Conservation (phyloP, 2,888 invertebrate species). For the Teleogryllus oceanicus region DNA sequence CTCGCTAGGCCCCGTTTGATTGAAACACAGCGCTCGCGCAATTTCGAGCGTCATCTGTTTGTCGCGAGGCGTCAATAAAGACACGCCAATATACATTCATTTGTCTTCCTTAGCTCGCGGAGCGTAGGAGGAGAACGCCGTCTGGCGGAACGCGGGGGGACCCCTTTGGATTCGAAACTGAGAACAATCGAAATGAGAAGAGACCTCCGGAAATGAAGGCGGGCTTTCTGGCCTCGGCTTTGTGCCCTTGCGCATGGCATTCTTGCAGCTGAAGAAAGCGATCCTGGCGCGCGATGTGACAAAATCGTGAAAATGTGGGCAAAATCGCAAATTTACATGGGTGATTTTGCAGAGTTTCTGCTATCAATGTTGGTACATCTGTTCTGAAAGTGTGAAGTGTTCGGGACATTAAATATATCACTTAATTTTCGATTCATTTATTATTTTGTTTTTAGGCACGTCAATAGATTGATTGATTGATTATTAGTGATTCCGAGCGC, state of each 20-base stretch:
- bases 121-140: constrained; percentile 1
- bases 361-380: too few species aligned
- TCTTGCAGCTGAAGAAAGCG: background rate
- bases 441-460: too few species aligned
- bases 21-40: constrained; percentile 6
- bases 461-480: too few species aligned
- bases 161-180: background rate
- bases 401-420: too few species aligned
- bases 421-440: too few species aligned
- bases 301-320: too few species aligned
- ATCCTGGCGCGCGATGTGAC: too few species aligned
- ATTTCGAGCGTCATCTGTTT: constrained; percentile 18
- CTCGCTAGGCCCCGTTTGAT: background rate
- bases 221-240: background rate
- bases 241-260: background rate
- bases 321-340: too few species aligned
- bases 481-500: too few species aligned
- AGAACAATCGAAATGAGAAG: constrained; percentile 3
- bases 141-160: background rate
- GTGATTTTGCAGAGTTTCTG: too few species aligned
- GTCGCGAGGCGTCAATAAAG: constrained; percentile 18
- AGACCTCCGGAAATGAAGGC: background rate
- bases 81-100: constrained; percentile 9
- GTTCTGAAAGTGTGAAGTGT: too few species aligned
- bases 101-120: background rate